Base-by-base conservation (phyloP, 1,140 invertebrate genomes). In the Epicauta chinensis region DNA sequence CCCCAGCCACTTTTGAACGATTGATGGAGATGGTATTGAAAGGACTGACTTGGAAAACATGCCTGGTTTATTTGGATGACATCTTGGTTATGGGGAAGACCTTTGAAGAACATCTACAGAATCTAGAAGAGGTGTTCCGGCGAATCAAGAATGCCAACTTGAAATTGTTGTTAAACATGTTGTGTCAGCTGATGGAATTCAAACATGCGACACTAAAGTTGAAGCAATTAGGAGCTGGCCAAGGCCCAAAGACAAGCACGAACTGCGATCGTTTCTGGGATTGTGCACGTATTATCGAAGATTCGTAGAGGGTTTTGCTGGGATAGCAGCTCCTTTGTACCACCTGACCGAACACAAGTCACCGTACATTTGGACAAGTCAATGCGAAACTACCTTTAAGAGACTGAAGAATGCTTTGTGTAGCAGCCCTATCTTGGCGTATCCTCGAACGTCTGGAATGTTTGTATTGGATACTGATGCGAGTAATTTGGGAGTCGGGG, bases 1-100 rank as follows among this genome's bases (percentile, higher is more conserved):
- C n/a, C n/a, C n/a, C 64, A 1, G 50, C 45, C 9, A 56, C 58
- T 35, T 71, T 71, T 51, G 57, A 67, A 44, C 11, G 64, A 51
- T 12, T 62, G 3, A 60, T 68, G 54, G 57, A 71, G 10, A 10
- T 11, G 35, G 34, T 55, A 14, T 37, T 59, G 11, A 13, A 40
- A 15, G 39, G 51, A 63, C 13, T 49, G 30, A 32, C 45, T 11
- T 23, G 48, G 36, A 53, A 47, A 30, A 31, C 51, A 15, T 65
- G 57, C 39, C 17, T 62, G 3, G 63, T 62, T 6, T 73, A 68
- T 51, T 40, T 71, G 31, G 70, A 74, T 43, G 69, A 73, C 38
- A 59, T 62, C 16, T 49, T 63, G 15, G 37, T 63, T 0, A 60
- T 44, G 17, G 30, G 36, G 9, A 45, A 38, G 23, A 55, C 50